Evolutionary conservation across 2,113 vertebrate species (phyloP).

Genomic region (Passer montanus): DNA sequence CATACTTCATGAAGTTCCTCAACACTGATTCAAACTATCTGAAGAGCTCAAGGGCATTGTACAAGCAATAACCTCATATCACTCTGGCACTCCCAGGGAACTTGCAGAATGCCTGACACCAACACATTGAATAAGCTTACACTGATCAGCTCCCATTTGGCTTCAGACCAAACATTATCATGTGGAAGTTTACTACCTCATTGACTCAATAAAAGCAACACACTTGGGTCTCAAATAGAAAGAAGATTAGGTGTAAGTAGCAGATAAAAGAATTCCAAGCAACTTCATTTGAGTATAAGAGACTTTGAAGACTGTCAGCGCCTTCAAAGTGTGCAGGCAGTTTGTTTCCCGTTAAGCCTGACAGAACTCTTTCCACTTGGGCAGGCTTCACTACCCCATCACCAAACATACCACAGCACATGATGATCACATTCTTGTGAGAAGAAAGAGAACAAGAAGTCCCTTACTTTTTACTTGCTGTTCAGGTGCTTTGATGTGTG

Average conservation of each 20-base stretch:
- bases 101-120: not conserved
- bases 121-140: not conserved
- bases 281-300: not conserved
- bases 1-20: not conserved
- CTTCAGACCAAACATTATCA: not conserved
- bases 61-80: not conserved
- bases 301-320: not conserved
- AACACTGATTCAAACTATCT: not conserved
- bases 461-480: slow-evolving; percentile 98
- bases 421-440: not conserved
- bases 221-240: not conserved
- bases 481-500: slow-evolving; percentile 95
- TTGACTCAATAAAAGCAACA: not conserved
- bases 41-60: not conserved
- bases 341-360: not conserved
- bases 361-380: not conserved
- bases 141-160: not conserved
- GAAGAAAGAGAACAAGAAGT: not conserved
- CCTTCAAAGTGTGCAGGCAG: not conserved
- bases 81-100: not conserved
- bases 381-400: not conserved
- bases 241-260: not conserved
- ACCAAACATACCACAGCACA: not conserved
- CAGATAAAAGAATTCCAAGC: not conserved
- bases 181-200: not conserved